Base-by-base conservation (phyloP, 64 coral and sea anemone species). In the Montipora sp. region DNA sequence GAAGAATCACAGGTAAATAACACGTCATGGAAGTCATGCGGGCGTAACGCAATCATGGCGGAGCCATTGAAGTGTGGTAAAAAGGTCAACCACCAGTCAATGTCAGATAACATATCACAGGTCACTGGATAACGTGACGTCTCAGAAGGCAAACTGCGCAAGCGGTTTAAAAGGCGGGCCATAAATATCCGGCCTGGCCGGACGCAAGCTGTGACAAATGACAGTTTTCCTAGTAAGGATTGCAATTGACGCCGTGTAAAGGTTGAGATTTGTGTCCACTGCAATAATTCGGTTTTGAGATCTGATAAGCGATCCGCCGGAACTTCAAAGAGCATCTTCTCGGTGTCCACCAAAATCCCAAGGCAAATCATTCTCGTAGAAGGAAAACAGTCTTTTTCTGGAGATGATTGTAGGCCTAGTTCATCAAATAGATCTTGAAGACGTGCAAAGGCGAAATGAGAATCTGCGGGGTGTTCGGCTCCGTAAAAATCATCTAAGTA, bases 401-500 rank as follows among this genome's bases (percentile, higher is more conserved):
- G n/a, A n/a, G 84, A 87, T 15, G 69, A 75, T 23, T 87, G 68
- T 22, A 87, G 48, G 44, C 84, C 84, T 3, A 87, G 68, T 87
- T 87, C 68, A 50, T 75, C 8, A 21, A 87, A 75, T 23, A 87
- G 10, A 19, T 13, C 10, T 87, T 53, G 15, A 10, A 87, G 47
- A 75, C 84, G 84, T 51, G 49, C 12, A 87, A 87, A 87, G 13
- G 84, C 84, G 9, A 21, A 12, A 27, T 50, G n/a, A 13, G 84
- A 68, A 12, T 51, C 5, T n/a, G 11, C 16, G 6, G 84, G 65
- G 13, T 53, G 36, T n/a, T 87, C 68, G 18, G 68, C 67, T 4
- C 84, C 70, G 21, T 75, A 87, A 87, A 87, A 87, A 80, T 90
- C 77, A 14, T 90, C 61, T 7, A 90, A 51, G 53, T 90, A 90